These are phyloP conservation scores for Amazona guildingii DNA, from an alignment of 2,113 vertebrate species.

Conservation along the genomic window DNA sequence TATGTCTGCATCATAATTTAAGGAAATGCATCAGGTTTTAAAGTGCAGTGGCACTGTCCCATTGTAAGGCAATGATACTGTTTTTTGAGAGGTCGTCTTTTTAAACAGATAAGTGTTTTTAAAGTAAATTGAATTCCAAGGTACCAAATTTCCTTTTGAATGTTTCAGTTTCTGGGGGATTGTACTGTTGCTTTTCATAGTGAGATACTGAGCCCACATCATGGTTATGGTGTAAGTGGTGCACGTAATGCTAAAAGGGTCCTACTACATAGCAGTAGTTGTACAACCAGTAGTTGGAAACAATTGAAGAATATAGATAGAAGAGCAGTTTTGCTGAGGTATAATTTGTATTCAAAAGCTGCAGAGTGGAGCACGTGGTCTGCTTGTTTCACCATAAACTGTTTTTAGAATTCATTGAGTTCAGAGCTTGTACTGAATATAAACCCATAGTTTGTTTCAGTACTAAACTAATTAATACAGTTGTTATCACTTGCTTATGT, in stretches of 20 bases:
- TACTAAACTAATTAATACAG: background rate
- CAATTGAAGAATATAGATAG: background rate
- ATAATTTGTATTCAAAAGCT: background rate
- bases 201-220: no score
- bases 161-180: background rate
- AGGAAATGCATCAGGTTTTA: background rate
- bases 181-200: background rate
- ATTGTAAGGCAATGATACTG: background rate
- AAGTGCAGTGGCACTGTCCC: background rate
- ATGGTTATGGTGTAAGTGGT: background rate
- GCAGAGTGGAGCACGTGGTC: background rate
- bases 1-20: accelerated
- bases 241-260: background rate
- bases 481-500: background rate
- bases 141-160: background rate
- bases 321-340: background rate
- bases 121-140: background rate
- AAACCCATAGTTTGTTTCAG: background rate
- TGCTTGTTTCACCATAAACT: background rate
- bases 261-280: background rate
- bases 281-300: background rate
- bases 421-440: background rate
- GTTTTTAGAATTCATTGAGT: background rate
- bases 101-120: background rate
- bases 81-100: background rate